Percentiles rank a stretch among this genome's conserved stretches.
Conservation (phyloP, 37 sponge, comb jelly and placozoan species). For the Sycon ciliatum region DNA sequence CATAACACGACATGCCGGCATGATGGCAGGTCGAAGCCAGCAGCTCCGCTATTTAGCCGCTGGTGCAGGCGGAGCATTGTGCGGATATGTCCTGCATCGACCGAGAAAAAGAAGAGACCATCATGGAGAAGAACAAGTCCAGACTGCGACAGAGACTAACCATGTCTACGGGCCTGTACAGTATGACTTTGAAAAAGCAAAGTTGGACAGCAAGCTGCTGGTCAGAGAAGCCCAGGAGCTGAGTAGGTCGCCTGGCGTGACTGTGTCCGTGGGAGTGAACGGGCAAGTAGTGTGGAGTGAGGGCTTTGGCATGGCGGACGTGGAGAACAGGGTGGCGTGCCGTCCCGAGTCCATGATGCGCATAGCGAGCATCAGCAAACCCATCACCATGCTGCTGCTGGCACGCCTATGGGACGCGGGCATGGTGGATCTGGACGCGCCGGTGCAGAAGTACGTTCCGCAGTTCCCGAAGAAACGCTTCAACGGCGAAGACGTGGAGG, state of each 20-base stretch:
- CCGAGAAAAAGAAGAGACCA: too few species aligned
- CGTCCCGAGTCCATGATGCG: slow-evolving; percentile 59
- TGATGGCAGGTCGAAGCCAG: too few species aligned
- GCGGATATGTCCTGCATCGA: too few species aligned
- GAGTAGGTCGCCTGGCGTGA: slow-evolving; percentile 66
- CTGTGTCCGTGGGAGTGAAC: slow-evolving; percentile 48
- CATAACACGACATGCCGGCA: too few species aligned
- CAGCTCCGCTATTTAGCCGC: too few species aligned
- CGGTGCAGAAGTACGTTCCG: slow-evolving; percentile 63
- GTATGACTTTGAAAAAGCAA: too few species aligned
- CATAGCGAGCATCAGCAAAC: slow-evolving; percentile 85
- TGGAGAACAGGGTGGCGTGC: slow-evolving; percentile 66
- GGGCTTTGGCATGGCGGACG: slow-evolving; percentile 63
- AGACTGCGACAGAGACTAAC: too few species aligned
- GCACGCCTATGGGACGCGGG: slow-evolving; percentile 60
- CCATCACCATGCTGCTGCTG: slow-evolving; percentile 61
- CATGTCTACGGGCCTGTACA: too few species aligned
- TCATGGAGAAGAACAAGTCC: too few species aligned
- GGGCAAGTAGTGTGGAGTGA: slow-evolving; percentile 53
- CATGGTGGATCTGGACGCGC: slow-evolving; percentile 65
- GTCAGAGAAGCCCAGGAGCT: too few species aligned
- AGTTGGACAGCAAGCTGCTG: too few species aligned
- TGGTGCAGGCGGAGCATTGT: too few species aligned
- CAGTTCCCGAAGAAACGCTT: slow-evolving; percentile 56
- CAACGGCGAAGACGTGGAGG: slow-evolving; percentile 38